Evolutionary conservation across 2,113 vertebrate species (phyloP).

Genomic region (Etia nguti): DNA sequence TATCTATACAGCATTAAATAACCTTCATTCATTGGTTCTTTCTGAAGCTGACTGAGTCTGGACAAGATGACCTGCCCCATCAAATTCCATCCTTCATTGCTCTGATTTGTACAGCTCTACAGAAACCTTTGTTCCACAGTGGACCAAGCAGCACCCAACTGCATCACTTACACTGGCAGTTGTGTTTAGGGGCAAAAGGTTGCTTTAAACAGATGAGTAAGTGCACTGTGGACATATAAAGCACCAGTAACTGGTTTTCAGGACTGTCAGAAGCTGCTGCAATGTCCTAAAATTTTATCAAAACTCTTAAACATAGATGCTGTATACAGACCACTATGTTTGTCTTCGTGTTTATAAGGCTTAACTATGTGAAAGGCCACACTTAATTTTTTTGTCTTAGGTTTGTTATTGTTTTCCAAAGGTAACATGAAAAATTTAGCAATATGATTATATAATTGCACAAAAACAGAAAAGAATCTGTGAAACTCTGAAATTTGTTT

Average conservation of each 20-base stretch:
- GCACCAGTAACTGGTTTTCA: neutral
- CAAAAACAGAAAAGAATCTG: neutral
- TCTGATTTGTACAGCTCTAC: neutral
- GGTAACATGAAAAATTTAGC: neutral
- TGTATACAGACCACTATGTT: fast-evolving
- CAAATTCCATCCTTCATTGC: conserved; percentile 14
- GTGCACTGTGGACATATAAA: neutral
- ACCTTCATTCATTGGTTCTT: neutral
- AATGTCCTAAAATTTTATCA: neutral
- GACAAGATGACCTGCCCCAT: conserved; percentile 2
- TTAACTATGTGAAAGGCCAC: neutral
- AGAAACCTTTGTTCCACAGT: neutral
- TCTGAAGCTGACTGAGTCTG: neutral
- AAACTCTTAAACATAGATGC: neutral
- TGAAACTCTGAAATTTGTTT: neutral
- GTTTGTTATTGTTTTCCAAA: neutral
- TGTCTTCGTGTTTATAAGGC: neutral
- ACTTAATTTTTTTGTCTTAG: neutral
- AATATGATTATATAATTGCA: neutral
- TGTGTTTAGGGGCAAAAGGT: neutral
- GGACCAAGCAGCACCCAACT: neutral
- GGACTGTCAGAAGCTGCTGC: neutral
- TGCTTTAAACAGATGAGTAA: neutral
- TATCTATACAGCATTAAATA: neutral
- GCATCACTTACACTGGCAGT: neutral